Conservation (phyloP, 2,113 vertebrate genomes). For the Nothobranchius furzeri region DNA sequence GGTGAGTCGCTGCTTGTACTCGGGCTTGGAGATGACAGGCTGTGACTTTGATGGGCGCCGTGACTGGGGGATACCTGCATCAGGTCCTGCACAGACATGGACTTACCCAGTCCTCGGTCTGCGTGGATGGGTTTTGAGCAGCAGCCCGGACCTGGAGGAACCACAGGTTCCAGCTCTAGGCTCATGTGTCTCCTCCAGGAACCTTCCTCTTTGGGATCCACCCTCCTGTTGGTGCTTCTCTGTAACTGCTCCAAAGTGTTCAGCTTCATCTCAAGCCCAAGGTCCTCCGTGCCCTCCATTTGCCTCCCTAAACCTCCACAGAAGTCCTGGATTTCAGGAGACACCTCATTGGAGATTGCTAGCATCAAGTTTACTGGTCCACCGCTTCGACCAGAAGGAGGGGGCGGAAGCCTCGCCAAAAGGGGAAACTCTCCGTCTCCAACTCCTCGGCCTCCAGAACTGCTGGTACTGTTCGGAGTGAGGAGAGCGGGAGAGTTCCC, state of each 20-base stretch:
- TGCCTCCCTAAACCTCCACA: slow-evolving; percentile 42
- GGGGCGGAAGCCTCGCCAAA: slow-evolving; percentile 68
- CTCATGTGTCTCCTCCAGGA: slow-evolving; percentile 89
- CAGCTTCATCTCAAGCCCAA: slow-evolving; percentile 68
- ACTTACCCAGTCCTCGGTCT: slow-evolving; percentile 86
- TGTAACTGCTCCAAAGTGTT: slow-evolving; percentile 64
- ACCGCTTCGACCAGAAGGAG: slow-evolving; percentile 43
- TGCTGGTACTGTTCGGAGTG: slow-evolving; percentile 70
- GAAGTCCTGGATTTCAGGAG: slow-evolving; percentile 59
- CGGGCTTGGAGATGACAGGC: slow-evolving; percentile 67
- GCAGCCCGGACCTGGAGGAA: slow-evolving; percentile 70
- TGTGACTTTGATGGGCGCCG: slow-evolving; percentile 82
- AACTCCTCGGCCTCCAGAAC: slow-evolving; percentile 27
- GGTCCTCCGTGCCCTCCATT: slow-evolving; percentile 67
- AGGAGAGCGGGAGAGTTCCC: slow-evolving; percentile 76
- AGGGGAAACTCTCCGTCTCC: slow-evolving; percentile 64
- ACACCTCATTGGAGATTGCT: slow-evolving; percentile 31
- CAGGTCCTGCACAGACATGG: slow-evolving; percentile 94
- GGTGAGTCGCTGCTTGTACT: slow-evolving; percentile 85
- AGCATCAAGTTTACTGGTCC: slow-evolving; percentile 18
- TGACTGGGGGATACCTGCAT: slow-evolving; percentile 78
- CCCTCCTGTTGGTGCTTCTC: slow-evolving; percentile 76
- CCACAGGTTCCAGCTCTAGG: slow-evolving; percentile 85
- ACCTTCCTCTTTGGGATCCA: slow-evolving; percentile 81
- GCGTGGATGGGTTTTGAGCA: slow-evolving; percentile 59